Conservation (phyloP, 2,113 vertebrate genomes). For the Bostrychus sinensis region DNA sequence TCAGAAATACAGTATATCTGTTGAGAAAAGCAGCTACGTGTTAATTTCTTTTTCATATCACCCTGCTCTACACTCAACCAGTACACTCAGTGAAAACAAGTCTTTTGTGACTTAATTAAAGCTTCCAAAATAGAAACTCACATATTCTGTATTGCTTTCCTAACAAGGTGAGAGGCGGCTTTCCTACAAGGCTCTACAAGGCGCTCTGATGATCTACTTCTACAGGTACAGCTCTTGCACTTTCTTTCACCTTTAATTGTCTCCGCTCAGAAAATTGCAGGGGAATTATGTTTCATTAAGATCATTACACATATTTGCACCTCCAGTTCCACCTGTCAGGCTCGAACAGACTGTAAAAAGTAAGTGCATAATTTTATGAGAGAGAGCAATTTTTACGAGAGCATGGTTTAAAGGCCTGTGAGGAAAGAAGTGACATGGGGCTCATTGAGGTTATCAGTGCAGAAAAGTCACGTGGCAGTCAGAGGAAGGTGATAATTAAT, state of each 20-base stretch:
- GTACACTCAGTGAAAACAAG: neutral
- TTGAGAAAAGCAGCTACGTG: too few species aligned
- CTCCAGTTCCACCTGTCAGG: neutral
- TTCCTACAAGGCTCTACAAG: constrained; percentile 81
- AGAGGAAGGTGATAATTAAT: constrained; percentile 31
- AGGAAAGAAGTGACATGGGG: constrained; percentile 5
- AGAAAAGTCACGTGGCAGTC: constrained; percentile 1
- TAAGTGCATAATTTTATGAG: neutral
- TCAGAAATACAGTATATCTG: too few species aligned
- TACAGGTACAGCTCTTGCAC: constrained; percentile 85
- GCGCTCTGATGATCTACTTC: constrained; percentile 97
- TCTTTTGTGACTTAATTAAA: neutral
- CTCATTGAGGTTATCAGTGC: constrained; percentile 19
- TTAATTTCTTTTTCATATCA: too few species aligned
- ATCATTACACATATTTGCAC: neutral
- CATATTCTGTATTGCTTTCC: neutral
- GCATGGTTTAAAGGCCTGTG: constrained; percentile 1
- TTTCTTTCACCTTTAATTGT: constrained; percentile 13
- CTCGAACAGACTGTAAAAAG: constrained; percentile 5
- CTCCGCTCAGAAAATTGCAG: neutral
- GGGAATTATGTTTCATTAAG: constrained; percentile 16
- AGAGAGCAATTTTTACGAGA: constrained; percentile 7
- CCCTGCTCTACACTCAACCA: too few species aligned
- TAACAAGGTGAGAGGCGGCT: constrained; percentile 67
- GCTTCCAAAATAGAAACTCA: neutral